Evolutionary conservation across 2,888 invertebrate genomes (phyloP).

Genomic region (Aporophyla nigra): DNA sequence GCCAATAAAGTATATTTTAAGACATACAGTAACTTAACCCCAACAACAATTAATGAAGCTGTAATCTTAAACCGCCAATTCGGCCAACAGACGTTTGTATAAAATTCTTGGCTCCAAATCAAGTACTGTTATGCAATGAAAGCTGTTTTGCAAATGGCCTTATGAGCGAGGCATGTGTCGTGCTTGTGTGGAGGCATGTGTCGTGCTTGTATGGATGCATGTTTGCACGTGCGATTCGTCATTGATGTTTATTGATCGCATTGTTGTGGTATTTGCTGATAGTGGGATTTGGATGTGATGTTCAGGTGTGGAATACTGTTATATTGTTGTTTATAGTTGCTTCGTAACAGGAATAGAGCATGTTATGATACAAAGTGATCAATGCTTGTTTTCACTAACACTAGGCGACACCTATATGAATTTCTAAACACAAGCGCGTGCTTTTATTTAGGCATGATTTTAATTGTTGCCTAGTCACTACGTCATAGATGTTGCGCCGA

Average conservation of each 20-base stretch:
- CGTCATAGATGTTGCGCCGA: neutral
- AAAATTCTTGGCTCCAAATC: constrained; percentile 53
- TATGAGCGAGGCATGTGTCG: constrained; percentile 22
- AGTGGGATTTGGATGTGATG: neutral
- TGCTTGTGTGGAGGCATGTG: constrained; percentile 18
- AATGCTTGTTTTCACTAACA: neutral
- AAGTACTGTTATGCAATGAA: constrained; percentile 50
- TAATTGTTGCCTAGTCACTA: too few relatives aligned
- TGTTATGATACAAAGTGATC: neutral
- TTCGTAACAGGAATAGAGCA: neutral
- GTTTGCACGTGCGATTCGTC: constrained; percentile 56
- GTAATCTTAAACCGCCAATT: constrained; percentile 52
- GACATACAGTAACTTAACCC: constrained; percentile 3
- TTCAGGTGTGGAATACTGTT: constrained; percentile 11
- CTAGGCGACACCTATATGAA: too few relatives aligned
- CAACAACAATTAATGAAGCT: neutral
- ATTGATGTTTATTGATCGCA: constrained; percentile 55
- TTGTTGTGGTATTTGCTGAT: constrained; percentile 39
- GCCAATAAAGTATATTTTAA: neutral
- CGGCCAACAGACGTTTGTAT: constrained; percentile 30
- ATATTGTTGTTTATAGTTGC: neutral
- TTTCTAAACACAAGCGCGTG: too few relatives aligned
- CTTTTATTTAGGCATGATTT: too few relatives aligned
- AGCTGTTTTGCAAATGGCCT: constrained; percentile 50
- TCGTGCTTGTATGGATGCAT: constrained; percentile 46